Evolutionary conservation across 2,888 invertebrate species (phyloP).

Genomic region (Caenorhabditis uteleia): DNA sequence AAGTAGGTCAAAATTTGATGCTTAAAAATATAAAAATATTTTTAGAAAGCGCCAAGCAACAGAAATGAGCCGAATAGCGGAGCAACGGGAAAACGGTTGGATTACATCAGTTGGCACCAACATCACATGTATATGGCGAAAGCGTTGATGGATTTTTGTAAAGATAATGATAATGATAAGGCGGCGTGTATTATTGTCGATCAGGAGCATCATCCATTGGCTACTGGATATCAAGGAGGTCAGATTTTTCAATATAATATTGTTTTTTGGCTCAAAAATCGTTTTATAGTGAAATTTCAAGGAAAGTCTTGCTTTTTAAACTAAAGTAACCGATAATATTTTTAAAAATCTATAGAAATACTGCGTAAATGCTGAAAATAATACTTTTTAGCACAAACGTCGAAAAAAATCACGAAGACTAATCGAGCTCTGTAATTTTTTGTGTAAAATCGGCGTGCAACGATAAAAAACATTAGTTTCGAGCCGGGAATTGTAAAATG

Average conservation of each 20-base stretch:
- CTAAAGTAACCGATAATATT: no score
- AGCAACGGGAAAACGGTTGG: conserved; percentile 31
- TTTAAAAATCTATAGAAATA: neutral
- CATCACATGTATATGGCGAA: conserved; percentile 33
- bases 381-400: no score
- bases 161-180: neutral
- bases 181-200: conserved; percentile 28
- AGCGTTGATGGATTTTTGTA: neutral
- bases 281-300: neutral
- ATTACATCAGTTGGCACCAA: conserved; percentile 35
- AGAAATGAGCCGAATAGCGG: no score
- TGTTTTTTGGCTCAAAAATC: neutral
- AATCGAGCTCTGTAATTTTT: no score
- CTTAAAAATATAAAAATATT: no score
- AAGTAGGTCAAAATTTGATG: no score
- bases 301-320: neutral
- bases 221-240: conserved; percentile 24
- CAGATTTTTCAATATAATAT: neutral
- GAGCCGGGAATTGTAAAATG: no score
- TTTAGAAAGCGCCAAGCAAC: no score
- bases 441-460: no score
- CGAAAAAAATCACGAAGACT: no score
- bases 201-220: conserved; percentile 19
- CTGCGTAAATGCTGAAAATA: no score
- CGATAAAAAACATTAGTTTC: no score